phyloP scores from a whole-genome alignment of 2,888 invertebrate genomes.

The Sesia apiformis region DNA sequence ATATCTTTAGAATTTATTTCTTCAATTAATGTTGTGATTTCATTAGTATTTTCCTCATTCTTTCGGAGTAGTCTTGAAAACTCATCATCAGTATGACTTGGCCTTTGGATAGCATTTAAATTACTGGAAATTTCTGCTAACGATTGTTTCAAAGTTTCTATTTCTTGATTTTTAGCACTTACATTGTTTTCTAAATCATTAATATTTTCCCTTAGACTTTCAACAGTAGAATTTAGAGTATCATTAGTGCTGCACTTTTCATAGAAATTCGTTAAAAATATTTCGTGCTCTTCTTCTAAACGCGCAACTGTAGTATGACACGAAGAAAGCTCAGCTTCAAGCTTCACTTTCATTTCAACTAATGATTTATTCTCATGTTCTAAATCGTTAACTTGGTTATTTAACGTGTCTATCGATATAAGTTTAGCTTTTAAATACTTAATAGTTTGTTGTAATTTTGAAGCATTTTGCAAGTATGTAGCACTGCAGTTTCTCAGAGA shows the following conservation, averaged over 20 bases:
- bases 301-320: constrained; percentile 42
- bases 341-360: constrained; percentile 26
- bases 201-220: constrained; percentile 26
- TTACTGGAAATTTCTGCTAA: constrained; percentile 16
- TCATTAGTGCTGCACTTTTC: constrained; percentile 57
- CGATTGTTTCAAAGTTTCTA: constrained; percentile 31
- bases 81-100: constrained; percentile 31
- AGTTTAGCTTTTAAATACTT: constrained; percentile 30
- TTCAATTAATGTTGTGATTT: constrained; percentile 32
- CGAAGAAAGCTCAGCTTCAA: constrained; percentile 38
- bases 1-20: constrained; percentile 34
- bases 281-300: constrained; percentile 55
- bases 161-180: constrained; percentile 36
- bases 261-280: constrained; percentile 41
- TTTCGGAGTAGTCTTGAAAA: constrained; percentile 30
- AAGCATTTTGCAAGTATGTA: constrained; percentile 16
- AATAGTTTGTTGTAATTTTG: constrained; percentile 22
- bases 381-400: constrained; percentile 27
- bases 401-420: constrained; percentile 24
- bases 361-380: constrained; percentile 36
- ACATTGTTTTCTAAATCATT: constrained; percentile 32
- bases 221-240: constrained; percentile 31
- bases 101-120: constrained; percentile 15
- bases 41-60: constrained; percentile 38
- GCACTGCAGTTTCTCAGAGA: constrained; percentile 21